Conservation (phyloP, 2,113 vertebrate genomes). For the Pitta sordida region DNA sequence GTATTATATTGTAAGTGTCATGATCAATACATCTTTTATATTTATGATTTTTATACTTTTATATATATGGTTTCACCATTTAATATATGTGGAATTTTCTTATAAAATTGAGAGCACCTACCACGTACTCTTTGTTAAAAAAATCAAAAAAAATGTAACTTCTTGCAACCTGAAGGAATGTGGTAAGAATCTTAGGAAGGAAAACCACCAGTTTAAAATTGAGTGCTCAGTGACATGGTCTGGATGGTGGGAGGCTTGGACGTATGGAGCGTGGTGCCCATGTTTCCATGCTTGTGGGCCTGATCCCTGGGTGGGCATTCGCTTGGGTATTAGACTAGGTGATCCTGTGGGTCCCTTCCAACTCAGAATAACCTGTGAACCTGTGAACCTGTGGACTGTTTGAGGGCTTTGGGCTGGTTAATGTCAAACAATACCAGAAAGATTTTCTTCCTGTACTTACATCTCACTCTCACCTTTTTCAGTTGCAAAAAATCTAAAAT, state of each 20-base stretch:
- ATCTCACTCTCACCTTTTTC: neutral
- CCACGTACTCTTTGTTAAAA: neutral
- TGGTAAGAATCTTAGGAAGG: neutral
- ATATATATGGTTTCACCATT: neutral
- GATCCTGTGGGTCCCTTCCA: too few relatives aligned
- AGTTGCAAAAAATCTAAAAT: slow-evolving; percentile 6
- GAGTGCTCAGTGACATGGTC: too few relatives aligned
- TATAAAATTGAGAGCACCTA: neutral
- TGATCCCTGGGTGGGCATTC: too few relatives aligned
- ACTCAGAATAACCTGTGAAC: too few relatives aligned
- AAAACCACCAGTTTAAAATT: neutral
- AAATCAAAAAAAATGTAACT: neutral
- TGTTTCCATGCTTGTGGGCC: too few relatives aligned
- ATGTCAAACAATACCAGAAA: neutral
- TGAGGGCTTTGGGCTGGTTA: neutral
- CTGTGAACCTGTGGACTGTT: too few relatives aligned
- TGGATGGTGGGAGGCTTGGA: too few relatives aligned
- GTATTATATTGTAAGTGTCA: neutral
- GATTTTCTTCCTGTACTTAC: neutral
- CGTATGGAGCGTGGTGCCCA: too few relatives aligned
- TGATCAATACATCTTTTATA: neutral
- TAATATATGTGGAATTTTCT: neutral
- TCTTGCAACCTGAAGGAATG: neutral
- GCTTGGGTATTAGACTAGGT: too few relatives aligned
- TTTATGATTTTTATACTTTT: neutral